Evolutionary conservation across 2,797 vertebrate species (phyloP), one percentile per base, ranked within the genome.

Genomic region (Sebastes paucispinis): DNA sequence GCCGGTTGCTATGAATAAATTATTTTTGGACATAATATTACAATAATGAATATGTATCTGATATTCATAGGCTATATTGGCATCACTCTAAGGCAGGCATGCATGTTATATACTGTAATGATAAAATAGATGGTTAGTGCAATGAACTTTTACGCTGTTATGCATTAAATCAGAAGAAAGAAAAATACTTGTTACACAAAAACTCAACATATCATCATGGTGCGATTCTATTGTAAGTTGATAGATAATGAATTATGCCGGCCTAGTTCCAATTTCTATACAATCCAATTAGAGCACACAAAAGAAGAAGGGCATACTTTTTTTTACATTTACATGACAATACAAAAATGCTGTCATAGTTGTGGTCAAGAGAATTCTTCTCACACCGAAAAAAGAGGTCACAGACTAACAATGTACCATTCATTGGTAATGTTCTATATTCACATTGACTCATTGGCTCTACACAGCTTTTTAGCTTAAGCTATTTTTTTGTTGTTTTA

Each of bases 271-370:
- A 63, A 18, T 84, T 86, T 79, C 74, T 60, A 22, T 22, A 64
- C 70, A 90, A 78, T 87, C 70, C 81, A 90, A 89, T 85, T 89
- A 87, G 47, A 64, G 64, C 3, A 27, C 27, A 82, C 78, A 86
- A 85, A 86, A 63, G 32, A 86, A 63, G 32, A 10, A 22, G 63
- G 27, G 14, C 55, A 58, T 52, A 18, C 24, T 22, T 39, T 39
- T 39, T 39, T 39, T 39, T 11, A 55, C 13, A 89, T 87, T 90
- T 86, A 73, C 88, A 87, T 77, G 73, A 90, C 80, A 91, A 91
- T 75, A 55, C 22, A 10, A 77, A 77, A 66, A 60, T 8, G 5
- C 62, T 60, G 36, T 27, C 8, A 79, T 16, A 54, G 58, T 68
- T 70, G 8, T 32, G 66, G 60, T 77, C 58, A n/a, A 60, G 60